Conservation (phyloP, 2,797 vertebrate species). For the Neosilurus mollespiculum region DNA sequence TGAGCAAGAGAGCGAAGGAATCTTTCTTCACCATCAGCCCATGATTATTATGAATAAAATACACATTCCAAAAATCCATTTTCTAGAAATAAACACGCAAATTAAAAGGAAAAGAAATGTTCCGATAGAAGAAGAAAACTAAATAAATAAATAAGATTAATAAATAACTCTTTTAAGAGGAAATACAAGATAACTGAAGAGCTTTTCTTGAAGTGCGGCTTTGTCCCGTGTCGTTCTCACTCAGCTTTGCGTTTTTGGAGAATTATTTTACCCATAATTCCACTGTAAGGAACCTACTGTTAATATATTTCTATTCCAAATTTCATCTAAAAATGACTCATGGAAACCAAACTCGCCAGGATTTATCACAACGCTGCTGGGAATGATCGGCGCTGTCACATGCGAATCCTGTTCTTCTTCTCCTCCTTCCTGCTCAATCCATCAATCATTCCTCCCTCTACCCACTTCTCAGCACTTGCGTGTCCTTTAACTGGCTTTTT, state of each 20-base stretch:
- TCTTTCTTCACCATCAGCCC: no score
- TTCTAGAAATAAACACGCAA: neutral
- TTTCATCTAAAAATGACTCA: neutral
- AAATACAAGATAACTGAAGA: neutral
- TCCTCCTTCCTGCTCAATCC: neutral
- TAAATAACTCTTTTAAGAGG: neutral
- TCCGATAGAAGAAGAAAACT: neutral
- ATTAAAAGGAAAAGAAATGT: neutral
- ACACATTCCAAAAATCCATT: no score
- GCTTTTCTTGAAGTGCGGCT: no score
- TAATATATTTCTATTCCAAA: neutral
- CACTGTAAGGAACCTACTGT: neutral
- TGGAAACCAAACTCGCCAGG: neutral
- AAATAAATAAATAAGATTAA: neutral
- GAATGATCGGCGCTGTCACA: neutral
- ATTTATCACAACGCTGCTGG: neutral
- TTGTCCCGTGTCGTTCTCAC: neutral
- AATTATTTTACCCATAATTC: no score
- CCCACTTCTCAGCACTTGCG: neutral
- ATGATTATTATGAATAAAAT: no score
- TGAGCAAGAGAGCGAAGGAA: no score
- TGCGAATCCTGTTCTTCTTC: no score
- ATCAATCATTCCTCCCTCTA: slow-evolving; percentile 11
- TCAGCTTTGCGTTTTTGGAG: no score
- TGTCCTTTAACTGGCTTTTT: neutral